Conservation (phyloP, 2,113 vertebrate species). For the Colius striatus region DNA sequence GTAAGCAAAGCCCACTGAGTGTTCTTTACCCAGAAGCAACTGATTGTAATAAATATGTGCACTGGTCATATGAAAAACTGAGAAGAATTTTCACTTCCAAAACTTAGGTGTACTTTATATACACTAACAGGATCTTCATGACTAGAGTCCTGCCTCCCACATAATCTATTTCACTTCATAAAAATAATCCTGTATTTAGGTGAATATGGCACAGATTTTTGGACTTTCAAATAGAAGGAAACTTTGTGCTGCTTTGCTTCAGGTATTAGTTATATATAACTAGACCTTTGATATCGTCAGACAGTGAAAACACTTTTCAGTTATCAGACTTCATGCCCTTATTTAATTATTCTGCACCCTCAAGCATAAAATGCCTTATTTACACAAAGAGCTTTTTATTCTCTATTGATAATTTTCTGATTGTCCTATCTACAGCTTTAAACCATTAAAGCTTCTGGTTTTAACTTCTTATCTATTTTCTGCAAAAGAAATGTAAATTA, state of each 20-base stretch:
- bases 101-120: background rate
- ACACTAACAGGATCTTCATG: background rate
- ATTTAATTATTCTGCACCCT: conserved; percentile 41
- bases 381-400: background rate
- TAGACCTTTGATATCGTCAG: background rate
- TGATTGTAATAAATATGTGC: background rate
- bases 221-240: background rate
- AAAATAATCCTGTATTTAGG: background rate
- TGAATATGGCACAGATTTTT: background rate
- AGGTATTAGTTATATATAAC: background rate
- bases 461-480: background rate
- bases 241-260: background rate
- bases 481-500: background rate
- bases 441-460: background rate
- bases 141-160: background rate
- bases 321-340: background rate
- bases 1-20: background rate
- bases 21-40: background rate
- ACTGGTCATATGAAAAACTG: background rate
- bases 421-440: background rate
- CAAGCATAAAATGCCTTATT: conserved; percentile 43
- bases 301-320: background rate
- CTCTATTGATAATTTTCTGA: background rate
- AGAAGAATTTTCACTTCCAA: background rate
- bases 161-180: background rate